Evolutionary conservation across 1,140 invertebrate species (phyloP), one percentile per base, ranked within the genome.

Genomic region (Colletes latitarsis): DNA sequence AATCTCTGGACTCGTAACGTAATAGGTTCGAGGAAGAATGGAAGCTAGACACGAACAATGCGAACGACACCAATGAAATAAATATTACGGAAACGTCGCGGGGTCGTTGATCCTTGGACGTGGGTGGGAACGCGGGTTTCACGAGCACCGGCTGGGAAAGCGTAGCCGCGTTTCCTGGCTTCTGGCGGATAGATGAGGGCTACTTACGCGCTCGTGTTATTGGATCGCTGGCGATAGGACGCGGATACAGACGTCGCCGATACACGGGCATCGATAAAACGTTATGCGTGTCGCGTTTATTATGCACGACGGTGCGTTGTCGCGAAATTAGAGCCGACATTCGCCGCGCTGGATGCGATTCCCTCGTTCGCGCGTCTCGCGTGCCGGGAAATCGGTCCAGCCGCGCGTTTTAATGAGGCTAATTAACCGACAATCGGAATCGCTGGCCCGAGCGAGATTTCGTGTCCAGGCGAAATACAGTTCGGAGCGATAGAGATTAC

Each of bases 211-310:
- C 39, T 41, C 53, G 67, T 71, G 81, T 83, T 68, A n/a, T 46
- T 15, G 30, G 43, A 82, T 80, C 63, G 39, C 49, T 12, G 58
- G 41, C 72, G 74, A 82, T 68, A 72, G 58, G 21, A 68, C 39
- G 60, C 52, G 66, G 63, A 83, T 84, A 77, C 81, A 76, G 75
- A 84, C 75, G 58, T 84, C 64, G 78, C 43, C 64, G n/a, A 66
- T 69, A 84, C 71, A 74, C 46, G 58, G 21, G 17, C 52, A 14
- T 58, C 66, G 77, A 85, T 85, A 83, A 85, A 84, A 79, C 66
- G 77, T 30, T 73, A 76, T 85, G 83, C 77, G 77, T 79, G 77
- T 52, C 39, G 77, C 57, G 77, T 84, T 84, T 81, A 76, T 85
- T 81, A 85, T 81, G 82, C 67, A 62, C 46, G 10, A 12, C 46